Conservation (phyloP, 1,140 invertebrate species). For the Eupristina koningsbergeri region DNA sequence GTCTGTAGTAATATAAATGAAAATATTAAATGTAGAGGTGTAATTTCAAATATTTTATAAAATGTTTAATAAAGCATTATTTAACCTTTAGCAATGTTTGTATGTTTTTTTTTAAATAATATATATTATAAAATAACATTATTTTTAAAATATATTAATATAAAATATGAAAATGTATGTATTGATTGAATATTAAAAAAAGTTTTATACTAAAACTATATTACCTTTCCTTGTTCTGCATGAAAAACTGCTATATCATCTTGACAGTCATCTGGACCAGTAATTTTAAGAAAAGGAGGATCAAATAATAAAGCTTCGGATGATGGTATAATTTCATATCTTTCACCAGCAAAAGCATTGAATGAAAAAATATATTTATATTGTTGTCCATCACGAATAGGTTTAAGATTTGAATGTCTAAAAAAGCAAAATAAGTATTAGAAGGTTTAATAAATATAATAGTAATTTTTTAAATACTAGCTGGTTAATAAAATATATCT, state of each 20-base stretch:
- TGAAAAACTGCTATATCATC: constrained; percentile 74
- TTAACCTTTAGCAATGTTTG: too few relatives aligned
- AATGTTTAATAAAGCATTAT: too few relatives aligned
- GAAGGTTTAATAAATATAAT: too few relatives aligned
- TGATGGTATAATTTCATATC: constrained; percentile 76
- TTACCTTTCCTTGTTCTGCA: constrained; percentile 71
- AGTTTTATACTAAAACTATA: not conserved
- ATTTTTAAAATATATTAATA: too few relatives aligned
- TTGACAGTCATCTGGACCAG: constrained; percentile 83
- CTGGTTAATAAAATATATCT: too few relatives aligned
- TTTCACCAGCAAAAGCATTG: constrained; percentile 74
- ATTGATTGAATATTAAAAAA: constrained; percentile 14
- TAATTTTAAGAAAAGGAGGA: constrained; percentile 77
- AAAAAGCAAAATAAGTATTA: constrained; percentile 27
- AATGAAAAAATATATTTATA: constrained; percentile 75
- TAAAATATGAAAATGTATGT: too few relatives aligned
- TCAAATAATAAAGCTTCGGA: constrained; percentile 82
- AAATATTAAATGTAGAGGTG: too few relatives aligned
- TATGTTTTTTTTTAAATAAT: too few relatives aligned
- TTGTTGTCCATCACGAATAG: constrained; percentile 55
- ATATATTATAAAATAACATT: too few relatives aligned
- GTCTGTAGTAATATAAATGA: constrained; percentile 56
- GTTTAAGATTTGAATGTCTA: constrained; percentile 65
- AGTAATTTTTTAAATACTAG: too few relatives aligned
- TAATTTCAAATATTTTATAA: too few relatives aligned